These are phyloP conservation scores for Tinamus guttatus DNA, from an alignment of 2,113 vertebrate species.

Conservation along the genomic window DNA sequence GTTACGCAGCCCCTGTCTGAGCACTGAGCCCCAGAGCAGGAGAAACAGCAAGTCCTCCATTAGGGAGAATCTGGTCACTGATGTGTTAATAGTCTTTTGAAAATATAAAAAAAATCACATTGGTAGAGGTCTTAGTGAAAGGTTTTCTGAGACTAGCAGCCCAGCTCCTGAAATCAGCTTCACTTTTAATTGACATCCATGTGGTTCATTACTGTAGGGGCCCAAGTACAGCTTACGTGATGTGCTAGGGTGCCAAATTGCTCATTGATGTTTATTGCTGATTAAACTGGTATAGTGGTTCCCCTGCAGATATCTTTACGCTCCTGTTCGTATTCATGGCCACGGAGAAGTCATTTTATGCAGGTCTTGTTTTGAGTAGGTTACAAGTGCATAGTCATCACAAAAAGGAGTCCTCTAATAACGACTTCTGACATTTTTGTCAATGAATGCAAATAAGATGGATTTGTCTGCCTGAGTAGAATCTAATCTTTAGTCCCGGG, in stretches of 20 bases:
- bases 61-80: neutral
- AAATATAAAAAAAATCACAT: neutral
- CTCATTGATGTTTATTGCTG: neutral
- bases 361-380: neutral
- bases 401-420: slow-evolving; percentile 21
- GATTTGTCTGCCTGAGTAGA: slow-evolving; percentile 41
- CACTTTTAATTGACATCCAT: neutral
- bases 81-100: neutral
- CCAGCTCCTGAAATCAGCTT: neutral
- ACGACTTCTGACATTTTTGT: slow-evolving; percentile 34
- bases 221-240: fast-evolving
- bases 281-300: neutral
- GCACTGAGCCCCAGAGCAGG: neutral
- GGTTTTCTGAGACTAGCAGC: neutral
- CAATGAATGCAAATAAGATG: slow-evolving; percentile 42
- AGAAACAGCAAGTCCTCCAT: fast-evolving
- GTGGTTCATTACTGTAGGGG: neutral
- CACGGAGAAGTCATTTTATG: slow-evolving; percentile 5
- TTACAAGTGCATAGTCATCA: slow-evolving; percentile 33
- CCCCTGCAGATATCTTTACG: neutral
- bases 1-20: neutral
- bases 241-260: neutral
- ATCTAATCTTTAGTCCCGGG: slow-evolving; percentile 4
- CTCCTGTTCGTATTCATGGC: slow-evolving; percentile 4
- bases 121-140: neutral